Evolutionary conservation across 1,140 invertebrate genomes (phyloP).

Genomic region (Notospermus geniculatus): DNA sequence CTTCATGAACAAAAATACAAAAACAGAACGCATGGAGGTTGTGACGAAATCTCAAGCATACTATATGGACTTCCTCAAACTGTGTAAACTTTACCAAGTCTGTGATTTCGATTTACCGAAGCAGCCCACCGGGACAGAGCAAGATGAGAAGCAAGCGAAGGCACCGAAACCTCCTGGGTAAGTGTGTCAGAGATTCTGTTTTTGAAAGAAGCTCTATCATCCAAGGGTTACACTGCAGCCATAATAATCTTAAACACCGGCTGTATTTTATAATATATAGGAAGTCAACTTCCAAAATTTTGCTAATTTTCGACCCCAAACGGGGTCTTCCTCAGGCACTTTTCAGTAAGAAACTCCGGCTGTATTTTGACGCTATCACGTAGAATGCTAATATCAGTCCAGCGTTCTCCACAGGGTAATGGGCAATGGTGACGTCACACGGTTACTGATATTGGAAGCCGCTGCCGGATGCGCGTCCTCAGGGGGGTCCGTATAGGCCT

Average conservation of each 20-base stretch:
- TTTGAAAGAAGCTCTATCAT: neutral
- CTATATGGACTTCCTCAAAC: constrained; percentile 29
- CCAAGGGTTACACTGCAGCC: neutral
- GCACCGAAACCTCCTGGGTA: neutral
- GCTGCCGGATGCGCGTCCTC: no score
- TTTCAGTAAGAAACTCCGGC: no score
- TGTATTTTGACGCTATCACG: no score
- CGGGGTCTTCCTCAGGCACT: no score
- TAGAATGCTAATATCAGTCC: no score
- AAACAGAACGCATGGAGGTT: constrained; percentile 27
- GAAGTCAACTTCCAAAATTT: no score
- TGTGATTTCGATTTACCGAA: constrained; percentile 6
- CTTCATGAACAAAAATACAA: constrained; percentile 31
- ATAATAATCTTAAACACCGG: neutral
- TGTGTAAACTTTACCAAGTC: constrained; percentile 30
- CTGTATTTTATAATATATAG: no score
- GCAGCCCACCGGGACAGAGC: constrained; percentile 12
- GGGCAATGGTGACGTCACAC: no score
- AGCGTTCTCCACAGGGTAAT: no score
- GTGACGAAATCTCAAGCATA: constrained; percentile 31
- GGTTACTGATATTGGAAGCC: no score
- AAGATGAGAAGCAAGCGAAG: constrained; percentile 21
- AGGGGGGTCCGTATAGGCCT: no score
- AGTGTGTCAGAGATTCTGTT: neutral
- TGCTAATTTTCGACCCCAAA: no score